Percentiles rank a stretch among this genome's conserved stretches.
Evolutionary conservation across 2,888 invertebrate species (phyloP).

Genomic region (Philereme transversata): DNA sequence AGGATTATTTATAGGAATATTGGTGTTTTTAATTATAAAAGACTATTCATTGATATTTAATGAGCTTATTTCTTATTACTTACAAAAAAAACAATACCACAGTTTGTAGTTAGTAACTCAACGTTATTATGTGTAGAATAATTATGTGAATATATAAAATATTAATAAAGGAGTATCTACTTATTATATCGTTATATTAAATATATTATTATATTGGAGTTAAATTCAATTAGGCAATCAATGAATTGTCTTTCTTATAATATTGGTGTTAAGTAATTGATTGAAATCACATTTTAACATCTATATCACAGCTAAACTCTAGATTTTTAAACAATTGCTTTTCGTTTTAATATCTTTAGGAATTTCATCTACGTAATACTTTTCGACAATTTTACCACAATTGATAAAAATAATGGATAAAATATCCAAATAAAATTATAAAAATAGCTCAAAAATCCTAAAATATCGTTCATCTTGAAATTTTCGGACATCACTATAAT

Average conservation of each 20-base stretch:
- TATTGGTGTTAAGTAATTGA: constrained; percentile 52
- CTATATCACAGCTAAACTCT: constrained; percentile 45
- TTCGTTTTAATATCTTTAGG: neutral
- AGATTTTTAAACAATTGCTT: constrained; percentile 5
- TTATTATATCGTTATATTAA: neutral
- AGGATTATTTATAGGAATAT: constrained; percentile 5
- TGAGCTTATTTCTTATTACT: neutral
- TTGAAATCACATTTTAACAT: constrained; percentile 60
- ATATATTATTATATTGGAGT: no score
- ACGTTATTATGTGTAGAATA: no score
- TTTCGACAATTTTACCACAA: neutral
- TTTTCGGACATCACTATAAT: neutral
- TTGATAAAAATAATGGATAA: neutral
- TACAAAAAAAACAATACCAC: no score
- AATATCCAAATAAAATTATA: neutral
- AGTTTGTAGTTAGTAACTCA: no score
- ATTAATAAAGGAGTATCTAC: no score
- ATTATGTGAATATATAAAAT: no score
- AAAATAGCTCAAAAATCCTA: neutral
- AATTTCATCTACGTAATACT: neutral
- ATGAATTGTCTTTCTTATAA: constrained; percentile 15
- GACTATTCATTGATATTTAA: neutral
- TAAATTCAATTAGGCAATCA: neutral
- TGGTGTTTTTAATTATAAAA: neutral
- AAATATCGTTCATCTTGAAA: neutral